phyloP scores from a whole-genome alignment of 2,888 invertebrate species.

The Erebia palarica region DNA sequence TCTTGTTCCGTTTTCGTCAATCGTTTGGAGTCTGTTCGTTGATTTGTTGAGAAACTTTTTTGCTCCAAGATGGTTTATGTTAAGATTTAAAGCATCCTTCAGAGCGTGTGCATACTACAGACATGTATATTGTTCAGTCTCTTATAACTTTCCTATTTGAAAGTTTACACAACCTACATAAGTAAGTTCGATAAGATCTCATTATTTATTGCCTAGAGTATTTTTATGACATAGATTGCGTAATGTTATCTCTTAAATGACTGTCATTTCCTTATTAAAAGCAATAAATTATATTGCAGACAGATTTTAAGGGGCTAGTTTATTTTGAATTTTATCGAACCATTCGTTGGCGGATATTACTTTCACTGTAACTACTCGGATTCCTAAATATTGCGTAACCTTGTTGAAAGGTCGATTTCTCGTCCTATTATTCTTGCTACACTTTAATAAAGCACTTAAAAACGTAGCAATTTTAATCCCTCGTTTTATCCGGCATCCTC shows the following conservation, averaged over 20 bases:
- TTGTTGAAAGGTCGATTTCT: slow-evolving; percentile 5
- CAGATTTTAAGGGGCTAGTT: slow-evolving; percentile 7
- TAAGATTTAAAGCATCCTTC: neutral
- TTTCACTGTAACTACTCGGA: slow-evolving; percentile 19
- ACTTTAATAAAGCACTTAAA: neutral
- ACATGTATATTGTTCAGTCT: neutral
- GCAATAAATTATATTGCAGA: slow-evolving; percentile 7
- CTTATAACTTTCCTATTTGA: slow-evolving; percentile 1
- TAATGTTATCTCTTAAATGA: slow-evolving; percentile 6
- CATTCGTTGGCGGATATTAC: slow-evolving; percentile 18
- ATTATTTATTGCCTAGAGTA: slow-evolving; percentile 7
- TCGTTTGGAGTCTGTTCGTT: slow-evolving; percentile 14
- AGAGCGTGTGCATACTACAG: neutral
- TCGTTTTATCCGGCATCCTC: neutral
- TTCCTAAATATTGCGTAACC: slow-evolving; percentile 14
- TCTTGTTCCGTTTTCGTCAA: slow-evolving; percentile 48
- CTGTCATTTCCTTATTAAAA: slow-evolving; percentile 11
- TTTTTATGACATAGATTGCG: slow-evolving; percentile 14
- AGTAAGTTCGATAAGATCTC: slow-evolving; percentile 15
- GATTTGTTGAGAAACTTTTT: slow-evolving; percentile 19
- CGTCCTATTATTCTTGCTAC: slow-evolving; percentile 3
- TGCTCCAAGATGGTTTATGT: neutral
- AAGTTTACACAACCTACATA: slow-evolving; percentile 5
- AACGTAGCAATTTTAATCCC: neutral
- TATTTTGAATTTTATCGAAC: slow-evolving; percentile 8